phyloP scores from a whole-genome alignment of 2,888 invertebrate species.

The Melanophora roralis region DNA sequence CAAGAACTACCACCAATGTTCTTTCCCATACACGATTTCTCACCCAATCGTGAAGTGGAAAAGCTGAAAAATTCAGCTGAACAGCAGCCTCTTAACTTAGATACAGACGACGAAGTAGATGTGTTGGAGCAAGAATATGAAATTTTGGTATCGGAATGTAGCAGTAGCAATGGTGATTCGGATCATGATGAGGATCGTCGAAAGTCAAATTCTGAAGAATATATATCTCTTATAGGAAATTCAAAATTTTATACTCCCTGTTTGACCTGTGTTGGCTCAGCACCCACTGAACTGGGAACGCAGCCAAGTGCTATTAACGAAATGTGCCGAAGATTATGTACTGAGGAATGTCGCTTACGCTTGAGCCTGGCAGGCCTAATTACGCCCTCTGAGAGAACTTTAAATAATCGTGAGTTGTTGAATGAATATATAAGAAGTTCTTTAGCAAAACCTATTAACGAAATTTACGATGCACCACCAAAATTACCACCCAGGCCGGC shows the following conservation, averaged over 20 bases:
- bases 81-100: background rate
- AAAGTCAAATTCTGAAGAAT: constrained; percentile 50
- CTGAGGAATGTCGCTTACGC: constrained; percentile 69
- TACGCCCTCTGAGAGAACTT: constrained; percentile 35
- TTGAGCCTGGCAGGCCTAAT: constrained; percentile 64
- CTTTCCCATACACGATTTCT: constrained; percentile 63
- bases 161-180: constrained; percentile 59
- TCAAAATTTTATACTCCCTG: constrained; percentile 66
- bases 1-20: constrained; percentile 70
- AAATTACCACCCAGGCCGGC: constrained; percentile 52
- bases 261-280: constrained; percentile 67
- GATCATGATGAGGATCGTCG: constrained; percentile 41
- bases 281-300: constrained; percentile 59
- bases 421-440: constrained; percentile 57
- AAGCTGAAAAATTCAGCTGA: background rate
- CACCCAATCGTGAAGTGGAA: background rate
- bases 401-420: constrained; percentile 45
- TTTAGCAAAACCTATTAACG: constrained; percentile 7
- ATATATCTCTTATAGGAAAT: constrained; percentile 62
- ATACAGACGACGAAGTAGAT: constrained; percentile 60
- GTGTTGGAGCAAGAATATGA: constrained; percentile 62
- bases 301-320: constrained; percentile 68
- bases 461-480: constrained; percentile 44
- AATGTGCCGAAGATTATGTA: constrained; percentile 73
- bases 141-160: constrained; percentile 64